A percentile compares a stretch with the other conserved stretches of the same genome.
Conservation (phyloP, 2,113 vertebrate species). For the Etheostoma cragini region DNA sequence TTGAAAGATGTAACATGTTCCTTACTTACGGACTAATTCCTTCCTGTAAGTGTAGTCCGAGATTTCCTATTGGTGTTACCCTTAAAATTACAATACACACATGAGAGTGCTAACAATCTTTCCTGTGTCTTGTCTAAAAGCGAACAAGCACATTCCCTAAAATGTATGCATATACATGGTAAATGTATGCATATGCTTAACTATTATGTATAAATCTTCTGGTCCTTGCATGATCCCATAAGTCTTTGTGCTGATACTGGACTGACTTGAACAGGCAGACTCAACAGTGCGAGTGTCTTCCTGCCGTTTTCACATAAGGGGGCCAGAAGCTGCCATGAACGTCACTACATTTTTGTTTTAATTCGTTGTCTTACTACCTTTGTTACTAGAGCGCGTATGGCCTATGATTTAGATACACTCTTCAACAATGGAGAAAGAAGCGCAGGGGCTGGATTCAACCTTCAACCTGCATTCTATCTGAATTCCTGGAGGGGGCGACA, state of each 20-base stretch:
- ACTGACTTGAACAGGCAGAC: no score
- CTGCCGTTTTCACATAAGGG: no score
- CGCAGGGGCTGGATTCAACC: no score
- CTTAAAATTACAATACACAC: not conserved
- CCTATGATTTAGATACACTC: no score
- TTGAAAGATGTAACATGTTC: conserved; percentile 24
- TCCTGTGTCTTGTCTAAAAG: not conserved
- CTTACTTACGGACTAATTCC: conserved; percentile 13
- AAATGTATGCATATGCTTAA: not conserved
- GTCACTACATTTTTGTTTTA: no score
- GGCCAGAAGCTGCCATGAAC: no score
- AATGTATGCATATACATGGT: not conserved
- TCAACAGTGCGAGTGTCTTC: no score
- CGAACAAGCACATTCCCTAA: not conserved
- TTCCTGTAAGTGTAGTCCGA: not conserved
- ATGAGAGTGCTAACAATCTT: not conserved
- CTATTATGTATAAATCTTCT: not conserved
- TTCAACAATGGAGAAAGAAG: no score
- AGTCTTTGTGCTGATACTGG: not conserved
- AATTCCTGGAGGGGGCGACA: no score
- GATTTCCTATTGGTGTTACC: not conserved
- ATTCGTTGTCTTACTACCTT: no score
- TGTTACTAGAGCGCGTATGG: no score
- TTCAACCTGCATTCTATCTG: no score
- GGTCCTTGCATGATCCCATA: not conserved